phyloP scores from a whole-genome alignment of 1,140 invertebrate genomes.

The Zaprionus ornatus region DNA sequence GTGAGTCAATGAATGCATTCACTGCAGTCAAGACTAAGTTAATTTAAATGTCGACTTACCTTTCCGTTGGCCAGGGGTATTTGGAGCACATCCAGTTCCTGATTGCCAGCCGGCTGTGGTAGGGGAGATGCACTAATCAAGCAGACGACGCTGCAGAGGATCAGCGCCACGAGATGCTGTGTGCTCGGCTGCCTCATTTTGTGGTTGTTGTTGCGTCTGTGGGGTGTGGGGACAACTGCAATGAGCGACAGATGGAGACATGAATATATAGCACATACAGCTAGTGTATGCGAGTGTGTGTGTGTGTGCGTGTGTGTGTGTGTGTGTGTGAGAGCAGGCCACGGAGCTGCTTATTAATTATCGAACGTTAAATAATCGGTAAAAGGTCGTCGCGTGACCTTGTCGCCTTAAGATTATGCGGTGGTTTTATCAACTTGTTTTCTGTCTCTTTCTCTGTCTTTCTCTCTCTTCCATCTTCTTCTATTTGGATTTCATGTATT shows the following conservation, averaged over 20 bases:
- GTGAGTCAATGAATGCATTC: not conserved
- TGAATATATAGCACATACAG: constrained; percentile 20
- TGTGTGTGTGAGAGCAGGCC: not conserved
- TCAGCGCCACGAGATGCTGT: constrained; percentile 65
- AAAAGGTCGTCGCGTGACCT: constrained; percentile 26
- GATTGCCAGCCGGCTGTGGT: constrained; percentile 63
- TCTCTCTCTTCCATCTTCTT: not conserved
- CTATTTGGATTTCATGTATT: not conserved
- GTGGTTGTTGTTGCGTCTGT: constrained; percentile 27
- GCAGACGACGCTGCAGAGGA: constrained; percentile 61
- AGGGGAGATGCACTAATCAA: constrained; percentile 70
- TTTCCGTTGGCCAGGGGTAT: constrained; percentile 78
- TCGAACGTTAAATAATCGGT: constrained; percentile 20
- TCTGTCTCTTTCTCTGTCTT: constrained; percentile 3
- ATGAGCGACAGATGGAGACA: not conserved
- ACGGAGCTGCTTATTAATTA: constrained; percentile 18
- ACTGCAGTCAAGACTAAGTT: not conserved
- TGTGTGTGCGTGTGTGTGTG: not conserved
- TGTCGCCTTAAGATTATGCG: constrained; percentile 25
- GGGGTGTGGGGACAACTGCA: constrained; percentile 18
- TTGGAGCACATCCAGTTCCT: constrained; percentile 79
- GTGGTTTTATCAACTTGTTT: constrained; percentile 18
- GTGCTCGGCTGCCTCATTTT: constrained; percentile 69
- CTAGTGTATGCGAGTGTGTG: not conserved
- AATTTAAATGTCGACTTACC: constrained; percentile 63